phyloP scores from a whole-genome alignment of 2,888 invertebrate species.

The Phlogophora meticulosa region DNA sequence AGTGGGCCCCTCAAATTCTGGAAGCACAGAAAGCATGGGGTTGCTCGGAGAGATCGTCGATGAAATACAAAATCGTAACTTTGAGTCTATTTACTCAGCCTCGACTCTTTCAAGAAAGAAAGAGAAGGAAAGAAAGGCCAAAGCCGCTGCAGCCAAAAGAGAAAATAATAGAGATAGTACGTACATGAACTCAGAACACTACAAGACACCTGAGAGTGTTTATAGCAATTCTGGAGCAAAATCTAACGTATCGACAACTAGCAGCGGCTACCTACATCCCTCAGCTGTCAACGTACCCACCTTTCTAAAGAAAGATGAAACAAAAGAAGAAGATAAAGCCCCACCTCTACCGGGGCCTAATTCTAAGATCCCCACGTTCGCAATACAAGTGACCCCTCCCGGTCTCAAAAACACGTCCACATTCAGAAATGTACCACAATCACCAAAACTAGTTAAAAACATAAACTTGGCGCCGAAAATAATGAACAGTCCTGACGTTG shows the following conservation, averaged over 20 bases:
- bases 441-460: conserved; percentile 83
- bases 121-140: conserved; percentile 79
- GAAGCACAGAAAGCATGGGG: conserved; percentile 94
- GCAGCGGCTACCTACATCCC: conserved; percentile 94
- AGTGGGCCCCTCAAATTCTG: conserved; percentile 84
- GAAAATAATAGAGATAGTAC: conserved; percentile 85
- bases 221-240: conserved; percentile 92
- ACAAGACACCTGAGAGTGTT: conserved; percentile 92
- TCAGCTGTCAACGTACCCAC: conserved; percentile 93
- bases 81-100: conserved; percentile 96
- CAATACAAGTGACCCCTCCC: conserved; percentile 89
- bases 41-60: conserved; percentile 96
- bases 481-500: conserved; percentile 93
- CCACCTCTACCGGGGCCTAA: conserved; percentile 85
- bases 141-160: conserved; percentile 70
- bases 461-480: conserved; percentile 78
- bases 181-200: conserved; percentile 92
- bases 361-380: conserved; percentile 87
- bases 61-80: conserved; percentile 96
- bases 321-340: conserved; percentile 79
- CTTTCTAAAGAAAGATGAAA: conserved; percentile 77
- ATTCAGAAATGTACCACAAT: conserved; percentile 84
- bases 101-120: conserved; percentile 93
- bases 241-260: conserved; percentile 92
- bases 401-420: conserved; percentile 85